Evolutionary conservation across 2,888 invertebrate genomes (phyloP), one percentile per base, ranked within the genome.

Genomic region (Brachypalpus laphriformis): DNA sequence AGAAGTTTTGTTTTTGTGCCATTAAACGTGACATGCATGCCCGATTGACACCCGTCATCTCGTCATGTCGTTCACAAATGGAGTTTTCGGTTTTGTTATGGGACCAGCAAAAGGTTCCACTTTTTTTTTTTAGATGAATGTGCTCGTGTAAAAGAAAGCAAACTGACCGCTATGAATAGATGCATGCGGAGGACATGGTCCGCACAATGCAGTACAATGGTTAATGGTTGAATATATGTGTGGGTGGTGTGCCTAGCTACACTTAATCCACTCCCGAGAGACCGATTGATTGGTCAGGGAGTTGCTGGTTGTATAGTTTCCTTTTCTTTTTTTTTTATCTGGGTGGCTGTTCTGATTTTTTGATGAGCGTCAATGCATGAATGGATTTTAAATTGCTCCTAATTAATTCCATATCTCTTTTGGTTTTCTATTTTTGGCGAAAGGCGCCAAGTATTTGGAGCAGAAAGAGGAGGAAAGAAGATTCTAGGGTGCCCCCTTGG

Each of bases 1-100:
- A 66, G 59, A 59, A 61, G 51, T 56, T 82, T 71, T 70, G 68
- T 71, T 83, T 85, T 74, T 81, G 75, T 81, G 75, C 75, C 71
- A 85, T 76, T 85, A 85, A 85, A 85, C 85, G 85, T 85, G 85
- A 85, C 75, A 66, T 81, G 85, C 75, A 85, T 85, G 59, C 11
- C 65, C 25, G 71, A 81, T 66, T 22, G 71, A 54, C 70, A 59
- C 56, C 45, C 70, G 68, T 65, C 83, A 83, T 65, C 65, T 71
- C 74, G 75, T 70, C 70, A 71, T 71, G 85, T 75, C 70, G 81
- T 54, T 70, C 81, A 54, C 81, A 81, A 81, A 81, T 76, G 57
- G 80, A 85, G 57, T 70, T 75, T 57, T 76, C 49, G 81, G 75
- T 80, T 81, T 85, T 57, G 57, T 70, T 65, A 66, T 71, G 65